phyloP scores from a whole-genome alignment of 1,140 invertebrate genomes.

The Meloidogyne floridensis region DNA sequence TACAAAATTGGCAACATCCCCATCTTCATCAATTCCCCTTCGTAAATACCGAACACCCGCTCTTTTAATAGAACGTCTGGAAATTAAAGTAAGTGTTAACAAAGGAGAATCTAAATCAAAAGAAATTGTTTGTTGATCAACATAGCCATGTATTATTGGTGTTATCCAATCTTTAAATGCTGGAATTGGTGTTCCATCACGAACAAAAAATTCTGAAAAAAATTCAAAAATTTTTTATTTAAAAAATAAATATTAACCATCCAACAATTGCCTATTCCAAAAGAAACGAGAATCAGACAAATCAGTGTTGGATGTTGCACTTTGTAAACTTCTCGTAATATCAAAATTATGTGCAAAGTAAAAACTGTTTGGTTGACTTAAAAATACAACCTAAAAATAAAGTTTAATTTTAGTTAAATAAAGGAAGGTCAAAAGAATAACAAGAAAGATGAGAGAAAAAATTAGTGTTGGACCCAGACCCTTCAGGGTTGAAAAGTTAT shows the following conservation, averaged over 20 bases:
- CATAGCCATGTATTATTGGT: constrained; percentile 56
- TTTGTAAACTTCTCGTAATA: constrained; percentile 53
- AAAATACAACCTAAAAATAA: constrained; percentile 25
- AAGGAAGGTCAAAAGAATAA: too few species aligned
- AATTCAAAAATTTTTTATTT: neutral
- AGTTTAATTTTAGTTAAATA: too few species aligned
- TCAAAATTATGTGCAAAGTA: constrained; percentile 51
- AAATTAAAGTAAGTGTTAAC: constrained; percentile 53
- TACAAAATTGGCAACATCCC: constrained; percentile 90
- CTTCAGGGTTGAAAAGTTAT: too few species aligned
- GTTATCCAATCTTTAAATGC: constrained; percentile 45
- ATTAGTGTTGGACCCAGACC: too few species aligned
- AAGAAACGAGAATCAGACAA: constrained; percentile 44
- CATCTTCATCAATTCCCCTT: constrained; percentile 84
- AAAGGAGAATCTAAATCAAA: constrained; percentile 41
- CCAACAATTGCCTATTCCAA: constrained; percentile 48
- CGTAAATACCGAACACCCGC: constrained; percentile 81
- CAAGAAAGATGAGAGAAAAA: too few species aligned
- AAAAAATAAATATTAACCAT: neutral
- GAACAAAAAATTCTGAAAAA: constrained; percentile 41
- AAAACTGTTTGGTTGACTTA: constrained; percentile 61
- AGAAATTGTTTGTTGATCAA: constrained; percentile 45
- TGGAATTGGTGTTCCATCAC: constrained; percentile 17
- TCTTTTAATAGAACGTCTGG: constrained; percentile 55
- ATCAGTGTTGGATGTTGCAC: neutral